Base-by-base conservation (phyloP, 64 coral and sea anemone genomes). In the Dendronephthya gigantea region DNA sequence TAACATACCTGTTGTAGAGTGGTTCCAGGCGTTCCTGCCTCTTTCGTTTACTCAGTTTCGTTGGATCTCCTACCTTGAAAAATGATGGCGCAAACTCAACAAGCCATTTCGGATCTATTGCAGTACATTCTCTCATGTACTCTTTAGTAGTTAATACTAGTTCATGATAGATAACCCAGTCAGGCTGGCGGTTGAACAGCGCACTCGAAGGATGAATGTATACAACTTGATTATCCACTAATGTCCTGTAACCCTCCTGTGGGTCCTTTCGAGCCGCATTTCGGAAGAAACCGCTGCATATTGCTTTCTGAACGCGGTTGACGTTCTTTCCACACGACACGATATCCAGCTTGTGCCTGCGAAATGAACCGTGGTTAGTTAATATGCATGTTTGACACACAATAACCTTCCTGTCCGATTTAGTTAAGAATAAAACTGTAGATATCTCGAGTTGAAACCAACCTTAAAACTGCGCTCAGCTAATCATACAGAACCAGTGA, bases 91-190 rank as follows among this genome's bases (percentile, higher is more conserved):
- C 95, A 50, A 98, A 98, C 88, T 98, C 95, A 1, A 93, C 91
- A 31, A 98, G 90, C 95, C 95, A 98, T 69, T 98, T 98, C 5
- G 95, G 95, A 48, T 98, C 95, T 7, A 98, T 87, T 45, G 92
- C 93, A 23, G 95, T 98, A 43, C 93, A 92, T 65, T 98, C 95
- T 56, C 95, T 88, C 95, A 98, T 97, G 87, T 97, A 97, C 79
- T 97, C 94, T 23, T 97, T 97, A 0, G 94, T 97, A 27, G 94
- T 97, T n/a, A 97, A 83, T 4, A 97, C 94, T 1, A 97, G 68
- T 47, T 97, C 94, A 45, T 97, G 94, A 38, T 97, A 97, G 7
- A 97, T 89, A 0, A 97, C 94, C 94, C 94, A 97, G 56, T 97
- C 94, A 1, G 94, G 94, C 68, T 97, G 94, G 22, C 94, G 89